phyloP scores from a whole-genome alignment of 2,888 invertebrate species.

The Conomelus anceps region DNA sequence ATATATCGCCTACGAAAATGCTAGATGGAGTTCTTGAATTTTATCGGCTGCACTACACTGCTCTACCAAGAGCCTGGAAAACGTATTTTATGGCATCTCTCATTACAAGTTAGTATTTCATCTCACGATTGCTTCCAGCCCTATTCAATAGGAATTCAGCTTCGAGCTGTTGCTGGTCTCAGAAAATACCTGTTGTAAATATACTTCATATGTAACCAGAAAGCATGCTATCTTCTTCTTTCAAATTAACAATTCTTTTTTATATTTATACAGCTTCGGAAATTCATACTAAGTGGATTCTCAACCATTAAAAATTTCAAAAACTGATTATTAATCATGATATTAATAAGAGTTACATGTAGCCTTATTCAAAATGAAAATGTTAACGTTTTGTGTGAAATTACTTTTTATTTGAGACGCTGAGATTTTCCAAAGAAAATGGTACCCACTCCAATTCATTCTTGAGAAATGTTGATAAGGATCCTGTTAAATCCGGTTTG shows the following conservation, averaged over 20 bases:
- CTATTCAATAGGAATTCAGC: not conserved
- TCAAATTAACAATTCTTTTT: not conserved
- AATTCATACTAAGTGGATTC: not conserved
- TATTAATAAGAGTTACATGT: no score
- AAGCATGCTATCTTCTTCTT: not conserved
- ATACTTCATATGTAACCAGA: not conserved
- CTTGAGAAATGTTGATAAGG: no score
- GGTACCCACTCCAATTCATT: no score
- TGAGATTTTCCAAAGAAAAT: no score
- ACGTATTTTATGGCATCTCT: not conserved
- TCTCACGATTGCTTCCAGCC: not conserved
- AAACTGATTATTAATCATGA: no score
- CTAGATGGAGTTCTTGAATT: not conserved
- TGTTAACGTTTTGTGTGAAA: no score
- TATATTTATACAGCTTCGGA: not conserved
- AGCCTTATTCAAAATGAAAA: no score
- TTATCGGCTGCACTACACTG: not conserved
- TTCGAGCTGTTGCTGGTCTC: not conserved
- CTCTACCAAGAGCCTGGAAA: not conserved
- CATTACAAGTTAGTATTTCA: not conserved
- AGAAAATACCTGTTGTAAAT: not conserved
- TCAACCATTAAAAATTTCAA: not conserved
- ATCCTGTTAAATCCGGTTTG: no score
- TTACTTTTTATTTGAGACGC: no score
- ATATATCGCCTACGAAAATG: not conserved